These are phyloP conservation scores for Horisme vitalbata DNA, from an alignment of 2,888 invertebrate genomes.

Conservation along the genomic window DNA sequence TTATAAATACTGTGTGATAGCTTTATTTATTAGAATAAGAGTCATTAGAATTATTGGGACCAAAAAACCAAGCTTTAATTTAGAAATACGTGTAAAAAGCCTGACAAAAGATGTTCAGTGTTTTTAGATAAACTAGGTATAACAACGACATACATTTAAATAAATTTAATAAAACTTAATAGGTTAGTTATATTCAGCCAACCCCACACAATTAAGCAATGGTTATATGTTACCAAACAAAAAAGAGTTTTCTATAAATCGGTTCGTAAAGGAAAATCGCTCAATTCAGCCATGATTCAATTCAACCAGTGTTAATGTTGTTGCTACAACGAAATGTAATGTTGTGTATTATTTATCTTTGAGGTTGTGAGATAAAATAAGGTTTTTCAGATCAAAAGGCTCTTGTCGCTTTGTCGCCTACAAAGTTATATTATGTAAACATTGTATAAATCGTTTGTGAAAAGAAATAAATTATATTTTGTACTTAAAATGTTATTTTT, in stretches of 20 bases:
- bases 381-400: slow-evolving; percentile 5
- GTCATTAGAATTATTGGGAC: slow-evolving; percentile 55
- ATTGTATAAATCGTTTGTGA: slow-evolving; percentile 39
- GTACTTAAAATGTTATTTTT: slow-evolving; percentile 11
- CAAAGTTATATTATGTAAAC: slow-evolving; percentile 37
- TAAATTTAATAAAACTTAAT: too few species aligned
- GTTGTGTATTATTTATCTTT: neutral
- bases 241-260: too few species aligned
- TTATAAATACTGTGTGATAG: slow-evolving; percentile 63
- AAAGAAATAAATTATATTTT: slow-evolving; percentile 56
- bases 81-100: neutral
- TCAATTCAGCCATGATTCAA: too few species aligned
- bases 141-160: too few species aligned
- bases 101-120: too few species aligned
- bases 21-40: slow-evolving; percentile 59
- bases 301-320: too few species aligned
- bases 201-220: too few species aligned
- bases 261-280: too few species aligned
- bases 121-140: too few species aligned
- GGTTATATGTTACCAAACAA: too few species aligned
- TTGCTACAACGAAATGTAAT: neutral
- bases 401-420: slow-evolving; percentile 4
- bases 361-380: slow-evolving; percentile 19
- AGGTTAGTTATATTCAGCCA: too few species aligned
- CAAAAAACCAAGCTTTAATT: slow-evolving; percentile 63